phyloP scores from a whole-genome alignment of 1,140 invertebrate genomes.

The Cotesia chilonis region DNA sequence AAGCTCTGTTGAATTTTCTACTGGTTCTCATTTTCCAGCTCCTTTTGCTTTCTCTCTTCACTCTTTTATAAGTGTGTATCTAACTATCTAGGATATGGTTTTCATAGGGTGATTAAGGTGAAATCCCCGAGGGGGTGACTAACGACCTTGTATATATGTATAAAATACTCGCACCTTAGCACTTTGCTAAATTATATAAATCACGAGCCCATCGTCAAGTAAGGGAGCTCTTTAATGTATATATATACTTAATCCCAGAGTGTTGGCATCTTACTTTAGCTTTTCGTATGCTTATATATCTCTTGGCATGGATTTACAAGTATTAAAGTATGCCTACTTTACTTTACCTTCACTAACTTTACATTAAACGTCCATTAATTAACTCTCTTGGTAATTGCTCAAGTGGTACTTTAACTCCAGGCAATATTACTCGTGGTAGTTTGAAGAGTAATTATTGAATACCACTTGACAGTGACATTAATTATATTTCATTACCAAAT shows the following conservation, averaged over 20 bases:
- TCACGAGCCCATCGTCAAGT: constrained; percentile 56
- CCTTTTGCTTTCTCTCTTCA: constrained; percentile 13
- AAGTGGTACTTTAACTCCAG: constrained; percentile 46
- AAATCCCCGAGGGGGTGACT: constrained; percentile 39
- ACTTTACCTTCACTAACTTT: constrained; percentile 45
- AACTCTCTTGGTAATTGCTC: constrained; percentile 53
- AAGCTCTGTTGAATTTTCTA: too few relatives aligned
- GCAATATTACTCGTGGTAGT: constrained; percentile 19
- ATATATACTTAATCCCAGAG: constrained; percentile 52
- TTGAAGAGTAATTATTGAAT: constrained; percentile 1
- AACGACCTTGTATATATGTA: constrained; percentile 49
- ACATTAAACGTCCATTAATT: constrained; percentile 58
- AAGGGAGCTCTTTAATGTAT: constrained; percentile 45
- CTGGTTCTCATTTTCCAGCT: not conserved
- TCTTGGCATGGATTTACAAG: constrained; percentile 6
- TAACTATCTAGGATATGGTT: not conserved
- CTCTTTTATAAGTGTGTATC: too few relatives aligned
- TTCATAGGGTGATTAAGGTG: constrained; percentile 32
- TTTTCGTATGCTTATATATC: constrained; percentile 3
- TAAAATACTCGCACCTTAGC: constrained; percentile 47
- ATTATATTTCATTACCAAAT: not conserved
- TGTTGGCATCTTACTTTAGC: constrained; percentile 13
- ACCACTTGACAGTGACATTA: constrained; percentile 4
- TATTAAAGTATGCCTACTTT: constrained; percentile 4
- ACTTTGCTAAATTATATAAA: constrained; percentile 65